Percentiles rank a stretch among this genome's conserved stretches.
phyloP scores from a whole-genome alignment of 2,888 invertebrate species.

The Pogonocherus hispidulus region DNA sequence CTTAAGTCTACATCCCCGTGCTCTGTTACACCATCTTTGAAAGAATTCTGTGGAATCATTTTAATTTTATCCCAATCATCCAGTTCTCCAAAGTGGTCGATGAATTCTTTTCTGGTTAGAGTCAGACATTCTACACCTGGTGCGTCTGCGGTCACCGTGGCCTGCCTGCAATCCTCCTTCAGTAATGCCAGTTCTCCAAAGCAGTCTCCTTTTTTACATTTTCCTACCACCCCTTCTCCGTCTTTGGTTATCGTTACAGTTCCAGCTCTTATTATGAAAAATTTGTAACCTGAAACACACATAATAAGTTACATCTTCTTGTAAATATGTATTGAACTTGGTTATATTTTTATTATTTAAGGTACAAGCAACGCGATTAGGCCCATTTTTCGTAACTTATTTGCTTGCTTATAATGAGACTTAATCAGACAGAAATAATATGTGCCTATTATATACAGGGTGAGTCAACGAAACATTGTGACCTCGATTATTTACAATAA shows the following conservation, averaged over 20 bases:
- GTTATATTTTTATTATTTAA: no score
- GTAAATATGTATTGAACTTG: no score
- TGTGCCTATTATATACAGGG: no score
- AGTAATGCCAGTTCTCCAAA: constrained; percentile 92
- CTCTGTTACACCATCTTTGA: constrained; percentile 63
- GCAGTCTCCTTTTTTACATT: constrained; percentile 83
- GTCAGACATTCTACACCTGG: constrained; percentile 90
- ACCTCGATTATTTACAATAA: no score
- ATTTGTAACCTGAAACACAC: constrained; percentile 77
- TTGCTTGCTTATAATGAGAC: no score
- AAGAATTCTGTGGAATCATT: constrained; percentile 45
- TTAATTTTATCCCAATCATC: constrained; percentile 71
- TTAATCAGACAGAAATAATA: no score
- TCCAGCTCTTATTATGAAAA: constrained; percentile 91
- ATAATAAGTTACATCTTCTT: no score
- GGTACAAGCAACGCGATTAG: no score
- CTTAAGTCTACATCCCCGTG: constrained; percentile 79
- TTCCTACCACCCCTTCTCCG: constrained; percentile 74
- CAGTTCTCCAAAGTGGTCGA: constrained; percentile 86
- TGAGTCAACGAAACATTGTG: no score
- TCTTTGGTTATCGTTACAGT: constrained; percentile 81
- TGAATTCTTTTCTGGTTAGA: constrained; percentile 84
- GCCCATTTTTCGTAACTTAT: no score
- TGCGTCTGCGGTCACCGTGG: constrained; percentile 89
- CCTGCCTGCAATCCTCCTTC: constrained; percentile 87